These are phyloP conservation scores for Erynnis tages DNA, from an alignment of 2,888 invertebrate genomes.

Conservation along the genomic window DNA sequence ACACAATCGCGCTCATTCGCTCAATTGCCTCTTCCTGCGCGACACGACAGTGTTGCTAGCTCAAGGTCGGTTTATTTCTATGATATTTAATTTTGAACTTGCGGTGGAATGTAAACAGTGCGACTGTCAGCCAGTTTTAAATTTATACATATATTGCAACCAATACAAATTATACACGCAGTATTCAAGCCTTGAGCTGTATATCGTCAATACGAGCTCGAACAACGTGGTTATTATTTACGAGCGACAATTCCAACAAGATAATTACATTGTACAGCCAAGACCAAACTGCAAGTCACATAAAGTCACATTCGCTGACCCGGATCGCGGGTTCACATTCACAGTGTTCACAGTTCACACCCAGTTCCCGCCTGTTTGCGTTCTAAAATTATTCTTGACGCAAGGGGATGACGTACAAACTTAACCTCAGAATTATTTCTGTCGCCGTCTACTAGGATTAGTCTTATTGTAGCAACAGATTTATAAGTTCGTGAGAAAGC, in stretches of 20 bases:
- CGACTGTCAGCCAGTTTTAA: no score
- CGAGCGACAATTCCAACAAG: not conserved
- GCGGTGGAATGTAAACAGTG: no score
- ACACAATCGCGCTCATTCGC: conserved; percentile 59
- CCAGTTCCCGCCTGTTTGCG: conserved; percentile 27
- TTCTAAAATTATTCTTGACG: conserved; percentile 62
- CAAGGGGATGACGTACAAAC: conserved; percentile 42
- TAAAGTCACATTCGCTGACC: conserved; percentile 49
- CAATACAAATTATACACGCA: no score
- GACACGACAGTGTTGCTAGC: conserved; percentile 54
- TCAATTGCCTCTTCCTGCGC: conserved; percentile 72
- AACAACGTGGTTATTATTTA: not conserved
- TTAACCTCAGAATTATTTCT: conserved; percentile 25
- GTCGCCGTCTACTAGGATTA: conserved; percentile 20
- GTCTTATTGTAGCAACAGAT: conserved; percentile 26
- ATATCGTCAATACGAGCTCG: no score
- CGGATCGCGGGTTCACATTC: conserved; percentile 55
- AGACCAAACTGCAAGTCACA: conserved; percentile 1
- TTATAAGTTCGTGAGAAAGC: conserved; percentile 32
- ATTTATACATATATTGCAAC: no score
- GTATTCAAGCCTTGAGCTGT: no score
- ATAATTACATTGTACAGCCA: conserved; percentile 4
- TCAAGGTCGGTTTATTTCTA: conserved; percentile 49
- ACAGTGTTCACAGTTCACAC: no score
- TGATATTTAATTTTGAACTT: conserved; percentile 27